Evolutionary conservation across 2,797 vertebrate genomes (phyloP).

Genomic region (Sphaeramia orbicularis): DNA sequence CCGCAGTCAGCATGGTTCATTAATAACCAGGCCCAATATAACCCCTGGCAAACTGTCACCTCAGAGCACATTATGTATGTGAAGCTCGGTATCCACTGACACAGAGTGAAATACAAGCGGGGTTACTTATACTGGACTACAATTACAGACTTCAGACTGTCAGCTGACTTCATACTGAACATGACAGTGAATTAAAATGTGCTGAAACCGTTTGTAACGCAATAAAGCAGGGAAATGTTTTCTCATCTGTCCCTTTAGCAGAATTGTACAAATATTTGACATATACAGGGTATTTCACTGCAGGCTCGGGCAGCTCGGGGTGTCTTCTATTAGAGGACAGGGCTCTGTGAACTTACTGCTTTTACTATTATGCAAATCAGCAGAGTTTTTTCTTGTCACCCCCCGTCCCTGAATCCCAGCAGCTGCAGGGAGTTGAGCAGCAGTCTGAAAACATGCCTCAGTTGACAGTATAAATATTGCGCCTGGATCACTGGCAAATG

Average conservation of each 20-base stretch:
- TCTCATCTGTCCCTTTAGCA: neutral
- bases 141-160: slow-evolving; percentile 23
- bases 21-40: slow-evolving; percentile 75
- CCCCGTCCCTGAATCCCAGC: slow-evolving; percentile 28
- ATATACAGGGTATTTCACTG: neutral
- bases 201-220: slow-evolving; percentile 8
- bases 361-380: slow-evolving; percentile 35
- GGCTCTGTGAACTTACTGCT: slow-evolving; percentile 5
- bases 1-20: slow-evolving; percentile 61
- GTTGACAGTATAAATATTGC: slow-evolving; percentile 75
- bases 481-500: slow-evolving; percentile 46
- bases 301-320: neutral
- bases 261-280: too few relatives aligned
- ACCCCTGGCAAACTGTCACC: slow-evolving; percentile 59
- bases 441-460: slow-evolving; percentile 52
- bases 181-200: slow-evolving; percentile 2
- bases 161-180: neutral
- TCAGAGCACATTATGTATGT: slow-evolving; percentile 63
- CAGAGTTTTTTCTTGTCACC: neutral
- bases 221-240: neutral
- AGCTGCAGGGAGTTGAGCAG: slow-evolving; percentile 42
- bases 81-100: slow-evolving; percentile 58
- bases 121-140: slow-evolving; percentile 24
- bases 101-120: slow-evolving; percentile 58
- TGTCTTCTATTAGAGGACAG: neutral